Evolutionary conservation across 2,888 invertebrate species (phyloP).

Genomic region (Deilephila elpenor): DNA sequence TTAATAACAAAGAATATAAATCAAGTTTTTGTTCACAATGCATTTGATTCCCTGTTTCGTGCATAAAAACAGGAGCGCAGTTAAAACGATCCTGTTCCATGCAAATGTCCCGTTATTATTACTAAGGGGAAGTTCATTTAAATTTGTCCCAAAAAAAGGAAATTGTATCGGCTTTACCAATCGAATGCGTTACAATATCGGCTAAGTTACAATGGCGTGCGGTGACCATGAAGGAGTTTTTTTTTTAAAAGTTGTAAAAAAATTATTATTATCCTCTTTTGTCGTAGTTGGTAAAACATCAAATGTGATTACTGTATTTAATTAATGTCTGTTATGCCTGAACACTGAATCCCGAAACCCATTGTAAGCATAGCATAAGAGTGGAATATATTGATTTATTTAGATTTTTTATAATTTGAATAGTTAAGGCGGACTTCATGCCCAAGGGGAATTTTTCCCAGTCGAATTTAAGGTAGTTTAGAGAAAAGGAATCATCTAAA

Average conservation of each 20-base stretch:
- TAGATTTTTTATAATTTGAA: too few species aligned
- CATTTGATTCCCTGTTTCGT: slow-evolving; percentile 37
- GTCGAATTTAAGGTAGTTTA: too few species aligned
- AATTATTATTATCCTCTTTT: too few species aligned
- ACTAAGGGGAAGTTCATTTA: slow-evolving; percentile 74
- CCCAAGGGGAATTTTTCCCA: too few species aligned
- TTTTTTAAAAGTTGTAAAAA: not conserved
- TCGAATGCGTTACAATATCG: slow-evolving; percentile 65
- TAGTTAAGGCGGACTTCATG: too few species aligned
- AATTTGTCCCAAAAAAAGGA: slow-evolving; percentile 78
- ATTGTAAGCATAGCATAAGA: too few species aligned
- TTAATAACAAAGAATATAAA: slow-evolving; percentile 23
- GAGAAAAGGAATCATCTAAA: too few species aligned
- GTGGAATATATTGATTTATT: too few species aligned
- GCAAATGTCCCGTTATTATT: slow-evolving; percentile 73
- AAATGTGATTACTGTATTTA: too few species aligned
- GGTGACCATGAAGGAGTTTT: slow-evolving; percentile 57
- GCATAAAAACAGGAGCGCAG: slow-evolving; percentile 27
- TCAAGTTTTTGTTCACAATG: slow-evolving; percentile 36
- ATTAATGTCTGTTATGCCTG: too few species aligned
- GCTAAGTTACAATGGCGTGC: slow-evolving; percentile 63
- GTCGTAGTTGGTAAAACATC: too few species aligned
- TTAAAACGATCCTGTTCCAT: slow-evolving; percentile 58
- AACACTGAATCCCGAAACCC: too few species aligned
- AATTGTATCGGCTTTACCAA: slow-evolving; percentile 82